These are phyloP conservation scores for Adineta ricciae DNA, from an alignment of 2,888 invertebrate genomes.

Conservation along the genomic window DNA sequence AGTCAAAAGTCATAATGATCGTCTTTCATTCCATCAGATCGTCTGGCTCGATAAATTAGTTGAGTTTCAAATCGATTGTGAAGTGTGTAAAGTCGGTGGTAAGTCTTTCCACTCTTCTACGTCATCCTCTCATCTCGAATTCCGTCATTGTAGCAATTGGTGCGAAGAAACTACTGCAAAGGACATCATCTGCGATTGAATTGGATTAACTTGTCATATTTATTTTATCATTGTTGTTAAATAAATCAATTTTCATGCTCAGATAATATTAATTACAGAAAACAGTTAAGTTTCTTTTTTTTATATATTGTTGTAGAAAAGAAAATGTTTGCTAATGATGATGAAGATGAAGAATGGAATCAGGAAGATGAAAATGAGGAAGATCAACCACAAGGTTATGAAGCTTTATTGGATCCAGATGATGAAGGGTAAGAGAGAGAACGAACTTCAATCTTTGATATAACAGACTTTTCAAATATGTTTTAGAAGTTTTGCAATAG, in stretches of 20 bases:
- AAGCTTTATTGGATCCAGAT: slow-evolving; percentile 10
- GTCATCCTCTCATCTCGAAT: not conserved
- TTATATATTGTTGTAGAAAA: not conserved
- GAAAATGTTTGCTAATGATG: not conserved
- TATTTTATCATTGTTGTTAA: not conserved
- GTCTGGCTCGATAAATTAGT: slow-evolving; percentile 9
- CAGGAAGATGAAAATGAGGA: not conserved
- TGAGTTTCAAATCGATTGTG: not conserved
- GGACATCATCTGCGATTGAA: not conserved
- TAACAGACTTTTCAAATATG: not conserved
- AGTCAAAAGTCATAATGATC: slow-evolving; percentile 16
- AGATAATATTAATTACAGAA: not conserved
- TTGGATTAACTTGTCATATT: not conserved
- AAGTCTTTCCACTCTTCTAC: not conserved
- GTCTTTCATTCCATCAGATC: not conserved
- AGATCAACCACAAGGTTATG: slow-evolving; percentile 10
- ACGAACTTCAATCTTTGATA: not conserved
- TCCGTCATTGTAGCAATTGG: not conserved
- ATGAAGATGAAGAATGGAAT: not conserved
- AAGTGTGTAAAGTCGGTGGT: slow-evolving; percentile 20
- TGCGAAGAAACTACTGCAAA: not conserved
- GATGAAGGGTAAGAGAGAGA: not conserved
- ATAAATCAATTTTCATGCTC: not conserved
- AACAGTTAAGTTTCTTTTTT: not conserved
- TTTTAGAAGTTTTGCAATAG: not conserved